Percentiles rank a stretch among this genome's conserved stretches.
Conservation (phyloP, 92 coral and sea anemone genomes). For the Parazoanthus darwini region DNA sequence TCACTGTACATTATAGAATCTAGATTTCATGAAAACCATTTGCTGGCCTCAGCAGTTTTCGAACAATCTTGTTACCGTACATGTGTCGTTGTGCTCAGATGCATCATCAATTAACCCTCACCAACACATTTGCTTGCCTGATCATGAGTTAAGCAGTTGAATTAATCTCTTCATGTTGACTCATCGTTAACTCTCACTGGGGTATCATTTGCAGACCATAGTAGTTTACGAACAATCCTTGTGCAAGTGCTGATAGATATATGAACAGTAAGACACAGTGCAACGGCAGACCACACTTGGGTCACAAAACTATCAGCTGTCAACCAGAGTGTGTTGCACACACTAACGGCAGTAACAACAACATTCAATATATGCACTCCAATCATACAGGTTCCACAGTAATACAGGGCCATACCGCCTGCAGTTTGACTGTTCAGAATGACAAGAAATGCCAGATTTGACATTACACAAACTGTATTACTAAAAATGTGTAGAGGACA, state of each 20-base stretch:
- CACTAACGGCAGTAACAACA: background rate
- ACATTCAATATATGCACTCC: background rate
- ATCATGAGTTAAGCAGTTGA: background rate
- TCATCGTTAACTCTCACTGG: background rate
- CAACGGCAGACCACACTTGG: constrained; percentile 24
- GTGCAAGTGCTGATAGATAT: constrained; percentile 8
- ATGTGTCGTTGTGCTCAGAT: background rate
- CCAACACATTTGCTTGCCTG: background rate
- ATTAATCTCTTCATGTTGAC: background rate
- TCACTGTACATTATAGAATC: no score
- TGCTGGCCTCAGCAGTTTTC: background rate
- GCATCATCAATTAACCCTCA: background rate
- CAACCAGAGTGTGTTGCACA: constrained; percentile 12
- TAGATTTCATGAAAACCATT: no score
- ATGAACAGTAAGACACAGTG: constrained; percentile 19
- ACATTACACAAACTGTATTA: background rate
- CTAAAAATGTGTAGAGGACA: constrained; percentile 22
- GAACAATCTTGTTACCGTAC: background rate
- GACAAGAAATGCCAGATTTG: constrained; percentile 25
- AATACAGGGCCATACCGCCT: background rate
- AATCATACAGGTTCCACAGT: constrained; percentile 19
- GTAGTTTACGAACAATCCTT: constrained; percentile 20
- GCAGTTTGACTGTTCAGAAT: background rate
- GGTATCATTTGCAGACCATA: background rate
- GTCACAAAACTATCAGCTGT: constrained; percentile 13